phyloP scores from a whole-genome alignment of 2,797 vertebrate genomes.

The Linurgus olivaceus region DNA sequence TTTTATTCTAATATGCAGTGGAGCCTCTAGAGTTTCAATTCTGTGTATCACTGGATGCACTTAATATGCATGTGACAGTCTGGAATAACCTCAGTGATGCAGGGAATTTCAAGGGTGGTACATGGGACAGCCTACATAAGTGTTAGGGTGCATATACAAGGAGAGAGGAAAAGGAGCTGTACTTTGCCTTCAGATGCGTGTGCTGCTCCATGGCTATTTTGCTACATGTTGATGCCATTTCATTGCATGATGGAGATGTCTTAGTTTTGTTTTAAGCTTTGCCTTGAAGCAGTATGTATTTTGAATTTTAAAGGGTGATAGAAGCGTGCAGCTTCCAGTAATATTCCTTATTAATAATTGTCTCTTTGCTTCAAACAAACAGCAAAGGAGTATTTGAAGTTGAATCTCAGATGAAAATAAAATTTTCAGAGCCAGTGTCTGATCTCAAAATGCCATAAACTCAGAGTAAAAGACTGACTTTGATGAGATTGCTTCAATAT shows the following conservation, averaged over 20 bases:
- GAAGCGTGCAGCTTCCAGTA: neutral
- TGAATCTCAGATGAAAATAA: constrained; percentile 9
- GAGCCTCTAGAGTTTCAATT: neutral
- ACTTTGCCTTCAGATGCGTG: neutral
- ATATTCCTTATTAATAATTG: neutral
- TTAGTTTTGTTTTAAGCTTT: neutral
- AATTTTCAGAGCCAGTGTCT: neutral
- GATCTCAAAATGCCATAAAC: constrained; percentile 6
- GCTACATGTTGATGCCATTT: neutral
- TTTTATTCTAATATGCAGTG: neutral
- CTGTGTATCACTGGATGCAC: neutral
- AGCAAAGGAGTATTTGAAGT: constrained; percentile 26
- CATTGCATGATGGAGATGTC: neutral
- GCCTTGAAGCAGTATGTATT: neutral
- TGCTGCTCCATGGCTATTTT: neutral
- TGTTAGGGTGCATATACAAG: neutral
- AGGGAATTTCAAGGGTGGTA: neutral
- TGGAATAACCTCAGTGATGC: neutral
- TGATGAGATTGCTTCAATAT: constrained; percentile 17
- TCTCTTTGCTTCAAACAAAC: neutral
- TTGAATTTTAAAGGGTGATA: neutral
- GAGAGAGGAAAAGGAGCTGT: neutral
- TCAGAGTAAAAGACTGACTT: neutral
- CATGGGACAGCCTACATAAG: neutral
- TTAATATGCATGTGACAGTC: neutral